Base-by-base conservation (phyloP, 2,888 invertebrate species). In the Dolomedes plantarius region DNA sequence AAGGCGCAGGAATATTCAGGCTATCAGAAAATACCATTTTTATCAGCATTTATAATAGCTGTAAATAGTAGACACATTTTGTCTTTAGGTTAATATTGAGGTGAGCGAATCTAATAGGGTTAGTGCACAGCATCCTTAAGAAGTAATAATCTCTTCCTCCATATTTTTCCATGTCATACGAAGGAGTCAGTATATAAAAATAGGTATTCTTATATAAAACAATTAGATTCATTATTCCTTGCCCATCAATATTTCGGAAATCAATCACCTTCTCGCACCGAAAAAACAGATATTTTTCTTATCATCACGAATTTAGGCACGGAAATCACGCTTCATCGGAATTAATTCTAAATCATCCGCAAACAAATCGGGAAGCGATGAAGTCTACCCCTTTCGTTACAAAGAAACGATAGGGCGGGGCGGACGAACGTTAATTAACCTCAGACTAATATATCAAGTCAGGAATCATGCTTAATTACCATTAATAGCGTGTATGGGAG, bases 391-490 rank as follows among this genome's bases (percentile, higher is more conserved):
- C 81, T 69, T 83, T 83, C 65, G 83, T 69, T 39, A 76, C 72
- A 83, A 83, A 83, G 83, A 77, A 85, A 85, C 77, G 83, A 68
- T 41, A 39, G 77, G 83, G 50, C 32, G 81, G 81, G 65, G 1
- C 68, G 73, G 69, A 75, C 29, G 73, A 56, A 77, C 83, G 83
- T 77, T 85, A 85, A 85, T 85, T 85, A 77, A 85, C 77, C 83
- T 73, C 77, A 77, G 73, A 36, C 41, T 76, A 72, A 83, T 83
- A 77, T 67, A 85, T 85, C 81, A 81, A 75, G 81, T 68, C 19
- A 6, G 39, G 41, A 81, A 81, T 81, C 83, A 85, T 85, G 83
- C 73, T 77, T 85, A 85, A 85, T 85, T 85, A 85, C 76, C 83
- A 68, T 77, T 85, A 85, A 85, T 85, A 77, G 71, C 72, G 82